Evolutionary conservation across 2,113 vertebrate genomes (phyloP).

Genomic region (Melanostigma gelatinosum): DNA sequence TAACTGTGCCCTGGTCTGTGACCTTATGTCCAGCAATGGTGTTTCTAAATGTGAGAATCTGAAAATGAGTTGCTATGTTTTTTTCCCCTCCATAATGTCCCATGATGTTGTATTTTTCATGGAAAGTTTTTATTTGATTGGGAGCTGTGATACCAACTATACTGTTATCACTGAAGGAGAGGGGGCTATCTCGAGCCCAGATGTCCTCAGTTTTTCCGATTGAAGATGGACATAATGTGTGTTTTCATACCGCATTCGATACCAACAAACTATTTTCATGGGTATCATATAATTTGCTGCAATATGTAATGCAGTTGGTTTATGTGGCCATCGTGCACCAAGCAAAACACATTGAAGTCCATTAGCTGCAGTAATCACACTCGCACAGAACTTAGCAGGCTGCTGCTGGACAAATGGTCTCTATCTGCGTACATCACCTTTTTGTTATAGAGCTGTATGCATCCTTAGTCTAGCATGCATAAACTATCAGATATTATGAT

Average conservation of each 20-base stretch:
- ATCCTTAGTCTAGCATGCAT: not conserved
- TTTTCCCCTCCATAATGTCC: not conserved
- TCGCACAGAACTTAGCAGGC: not conserved
- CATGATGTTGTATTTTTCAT: not conserved
- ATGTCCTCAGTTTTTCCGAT: not conserved
- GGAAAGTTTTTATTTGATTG: not conserved
- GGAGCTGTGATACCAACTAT: conserved; percentile 2
- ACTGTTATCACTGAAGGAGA: not conserved
- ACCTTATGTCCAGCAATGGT: not conserved
- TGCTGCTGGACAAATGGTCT: conserved; percentile 27
- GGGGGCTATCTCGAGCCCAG: not conserved
- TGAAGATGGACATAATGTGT: not conserved
- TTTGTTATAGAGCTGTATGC: not conserved
- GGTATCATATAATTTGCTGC: not conserved
- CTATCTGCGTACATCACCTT: not conserved
- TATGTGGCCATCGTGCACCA: conserved; percentile 11
- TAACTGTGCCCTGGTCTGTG: not conserved
- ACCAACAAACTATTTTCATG: not conserved
- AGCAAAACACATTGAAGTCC: conserved; percentile 19
- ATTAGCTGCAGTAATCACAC: conserved; percentile 23
- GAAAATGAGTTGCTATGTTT: not conserved
- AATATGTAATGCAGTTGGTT: conserved; percentile 1
- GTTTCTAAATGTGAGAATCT: not conserved
- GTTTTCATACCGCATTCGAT: not conserved
- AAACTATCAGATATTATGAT: not conserved